Conservation (phyloP, 1,140 invertebrate species). For the Nylanderia fulva region DNA sequence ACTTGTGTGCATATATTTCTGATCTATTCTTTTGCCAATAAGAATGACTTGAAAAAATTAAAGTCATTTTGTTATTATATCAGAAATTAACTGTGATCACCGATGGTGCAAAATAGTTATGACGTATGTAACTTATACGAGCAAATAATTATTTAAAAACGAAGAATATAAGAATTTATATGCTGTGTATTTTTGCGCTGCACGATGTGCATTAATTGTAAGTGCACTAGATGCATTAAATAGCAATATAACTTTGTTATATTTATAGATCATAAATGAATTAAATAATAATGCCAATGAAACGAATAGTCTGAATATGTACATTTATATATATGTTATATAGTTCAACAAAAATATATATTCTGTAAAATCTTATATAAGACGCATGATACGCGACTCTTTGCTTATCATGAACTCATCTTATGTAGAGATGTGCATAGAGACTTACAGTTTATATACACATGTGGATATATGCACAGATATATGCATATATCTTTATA, state of each 20-base stretch:
- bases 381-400: not conserved
- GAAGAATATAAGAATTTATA: constrained; percentile 24
- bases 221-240: not conserved
- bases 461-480: not conserved
- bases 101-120: constrained; percentile 20
- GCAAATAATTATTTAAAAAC: constrained; percentile 3
- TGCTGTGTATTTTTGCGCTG: not conserved
- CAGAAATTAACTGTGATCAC: constrained; percentile 50
- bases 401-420: not conserved
- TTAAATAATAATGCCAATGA: constrained; percentile 45
- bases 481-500: constrained; percentile 28
- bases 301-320: constrained; percentile 61
- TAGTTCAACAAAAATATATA: constrained; percentile 15
- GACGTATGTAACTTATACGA: not conserved
- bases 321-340: not conserved
- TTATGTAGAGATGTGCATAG: not conserved
- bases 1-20: constrained; percentile 11
- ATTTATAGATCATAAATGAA: not conserved
- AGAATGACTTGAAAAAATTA: not conserved
- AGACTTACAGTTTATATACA: constrained; percentile 34
- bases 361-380: constrained; percentile 17
- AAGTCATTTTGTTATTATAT: constrained; percentile 16
- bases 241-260: not conserved
- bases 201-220: too few species aligned
- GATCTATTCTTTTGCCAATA: not conserved